Evolutionary conservation across 1,140 invertebrate species (phyloP), one percentile per base, ranked within the genome.

Genomic region (Panulirus ornatus): DNA sequence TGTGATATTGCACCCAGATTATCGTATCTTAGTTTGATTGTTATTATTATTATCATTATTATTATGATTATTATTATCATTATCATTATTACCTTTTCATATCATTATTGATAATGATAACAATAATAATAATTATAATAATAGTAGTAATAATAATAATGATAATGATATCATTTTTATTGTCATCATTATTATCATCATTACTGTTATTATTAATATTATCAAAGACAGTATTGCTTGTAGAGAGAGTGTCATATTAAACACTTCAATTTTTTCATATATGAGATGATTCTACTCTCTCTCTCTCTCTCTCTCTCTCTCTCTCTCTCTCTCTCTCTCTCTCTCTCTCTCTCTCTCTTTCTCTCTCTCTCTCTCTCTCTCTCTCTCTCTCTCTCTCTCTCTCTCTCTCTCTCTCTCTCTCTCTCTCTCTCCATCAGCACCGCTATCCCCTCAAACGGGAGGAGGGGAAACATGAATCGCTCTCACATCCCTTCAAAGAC

Each of bases 191-290:
- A 58, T 58, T 58, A 58, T 58, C 22, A 58, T 58, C 22, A 58
- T 58, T 58, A 58, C 22, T 58, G 22, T 73, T 73, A 73, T 73
- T 73, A 73, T 73, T 73, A 73, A 22, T 73, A 73, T 27, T 73
- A 27, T 1, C 14, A 2, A n/a, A n/a, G n/a, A n/a, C n/a, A n/a
- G n/a, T n/a, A n/a, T n/a, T n/a, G n/a, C n/a, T n/a, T n/a, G n/a
- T n/a, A n/a, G n/a, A n/a, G n/a, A n/a, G n/a, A n/a, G n/a, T n/a
- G n/a, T n/a, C n/a, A n/a, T n/a, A n/a, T n/a, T n/a, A n/a, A n/a
- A n/a, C n/a, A n/a, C n/a, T n/a, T n/a, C n/a, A n/a, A n/a, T n/a
- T n/a, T n/a, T n/a, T n/a, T n/a, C n/a, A n/a, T n/a, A n/a, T n/a
- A n/a, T n/a, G n/a, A n/a, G n/a, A n/a, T n/a, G n/a, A n/a, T n/a